Evolutionary conservation across 2,888 invertebrate genomes (phyloP).

Genomic region (Drosophila lutescens): DNA sequence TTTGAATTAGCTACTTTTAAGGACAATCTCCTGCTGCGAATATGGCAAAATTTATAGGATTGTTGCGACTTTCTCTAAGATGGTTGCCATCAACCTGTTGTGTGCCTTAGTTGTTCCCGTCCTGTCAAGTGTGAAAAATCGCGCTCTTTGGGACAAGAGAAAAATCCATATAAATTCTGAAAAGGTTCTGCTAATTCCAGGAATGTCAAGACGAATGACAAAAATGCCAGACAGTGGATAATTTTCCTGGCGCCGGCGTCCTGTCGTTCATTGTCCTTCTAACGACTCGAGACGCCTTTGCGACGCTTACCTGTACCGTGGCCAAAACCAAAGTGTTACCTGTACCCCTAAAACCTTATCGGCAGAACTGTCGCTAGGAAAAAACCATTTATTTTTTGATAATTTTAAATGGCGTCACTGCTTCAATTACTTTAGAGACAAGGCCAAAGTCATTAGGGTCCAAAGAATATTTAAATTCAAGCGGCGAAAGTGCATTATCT

Average conservation of each 20-base stretch:
- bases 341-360: conserved; percentile 39
- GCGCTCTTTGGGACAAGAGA: conserved; percentile 41
- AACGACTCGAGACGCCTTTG: conserved; percentile 42
- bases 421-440: conserved; percentile 28
- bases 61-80: conserved; percentile 12
- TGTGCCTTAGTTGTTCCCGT: conserved; percentile 29
- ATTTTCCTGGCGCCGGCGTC: conserved; percentile 74
- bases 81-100: conserved; percentile 39
- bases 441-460: conserved; percentile 31
- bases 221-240: conserved; percentile 52
- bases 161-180: conserved; percentile 34
- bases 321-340: conserved; percentile 49
- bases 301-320: conserved; percentile 50
- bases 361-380: conserved; percentile 21
- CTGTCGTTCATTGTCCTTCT: conserved; percentile 57
- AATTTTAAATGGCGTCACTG: conserved; percentile 42
- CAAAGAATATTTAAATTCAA: conserved; percentile 21
- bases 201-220: conserved; percentile 54
- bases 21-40: neutral
- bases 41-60: neutral
- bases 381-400: conserved; percentile 36
- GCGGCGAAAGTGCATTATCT: conserved; percentile 37
- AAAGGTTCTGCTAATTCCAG: conserved; percentile 47
- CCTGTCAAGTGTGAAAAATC: conserved; percentile 70
- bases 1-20: too few species aligned